phyloP scores from a whole-genome alignment of 1,140 invertebrate species.

The Brachionus rubens region DNA sequence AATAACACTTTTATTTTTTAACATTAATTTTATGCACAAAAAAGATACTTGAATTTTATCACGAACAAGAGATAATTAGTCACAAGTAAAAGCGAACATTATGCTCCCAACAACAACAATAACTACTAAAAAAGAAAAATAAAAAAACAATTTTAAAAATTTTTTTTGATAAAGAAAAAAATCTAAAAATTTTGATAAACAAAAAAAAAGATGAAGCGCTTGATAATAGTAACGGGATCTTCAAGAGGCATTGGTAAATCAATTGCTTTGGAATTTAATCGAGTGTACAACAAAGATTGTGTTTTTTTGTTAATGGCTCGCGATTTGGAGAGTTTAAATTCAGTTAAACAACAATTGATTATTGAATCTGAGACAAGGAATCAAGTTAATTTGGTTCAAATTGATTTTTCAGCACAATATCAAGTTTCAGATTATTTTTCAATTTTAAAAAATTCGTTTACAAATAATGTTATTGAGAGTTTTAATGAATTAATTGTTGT shows the following conservation, averaged over 20 bases:
- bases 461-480: neutral
- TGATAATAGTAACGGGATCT: slow-evolving; percentile 34
- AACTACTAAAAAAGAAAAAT: no score
- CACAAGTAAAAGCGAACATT: no score
- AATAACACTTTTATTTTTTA: no score
- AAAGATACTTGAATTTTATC: no score
- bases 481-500: slow-evolving; percentile 12
- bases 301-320: slow-evolving; percentile 19
- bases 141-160: neutral
- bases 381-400: slow-evolving; percentile 9
- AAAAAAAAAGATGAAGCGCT: neutral
- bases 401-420: slow-evolving; percentile 35
- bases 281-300: neutral
- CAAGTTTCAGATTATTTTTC: slow-evolving; percentile 30
- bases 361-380: slow-evolving; percentile 17
- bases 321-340: slow-evolving; percentile 24
- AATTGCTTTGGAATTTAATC: slow-evolving; percentile 1
- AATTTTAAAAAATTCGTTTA: slow-evolving; percentile 5
- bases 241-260: slow-evolving; percentile 36
- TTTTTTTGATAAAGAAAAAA: neutral
- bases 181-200: neutral
- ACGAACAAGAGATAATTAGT: no score
- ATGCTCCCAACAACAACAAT: no score
- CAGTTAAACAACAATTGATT: neutral
- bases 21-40: no score